Base-by-base conservation (phyloP, 2,888 invertebrate species). In the Crepidodera aurea region DNA sequence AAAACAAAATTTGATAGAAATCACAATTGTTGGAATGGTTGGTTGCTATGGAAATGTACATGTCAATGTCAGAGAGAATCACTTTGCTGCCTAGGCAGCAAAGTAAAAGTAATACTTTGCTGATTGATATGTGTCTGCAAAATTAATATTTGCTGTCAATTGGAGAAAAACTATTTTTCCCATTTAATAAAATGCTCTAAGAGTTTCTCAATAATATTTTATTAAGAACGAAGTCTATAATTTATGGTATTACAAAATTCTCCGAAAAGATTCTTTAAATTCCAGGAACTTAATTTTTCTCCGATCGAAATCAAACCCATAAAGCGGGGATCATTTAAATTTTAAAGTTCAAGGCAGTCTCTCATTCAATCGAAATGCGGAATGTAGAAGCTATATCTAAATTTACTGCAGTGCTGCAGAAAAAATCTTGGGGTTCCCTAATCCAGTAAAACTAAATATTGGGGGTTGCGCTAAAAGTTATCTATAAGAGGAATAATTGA, bases 321-420 rank as follows among this genome's bases (percentile, higher is more conserved):
- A 27, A 57, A 57, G 22, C 39, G 37, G 25, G 12, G 25, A 57
- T 57, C 37, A 57, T 57, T 57, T 48, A 50, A 50, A 50, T 50
- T 55, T 54, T 29, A 39, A 50, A 60, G 60, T 54, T 50, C 8
- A 16, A 56, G 13, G 39, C 48, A 39, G 39, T 29, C 22, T 44
- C 48, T 56, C 15, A 55, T 64, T 60, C 64, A 64, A 48, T 66
- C 39, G 40, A 42, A 60, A 67, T 66, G 61, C 60, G 59, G 44
- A 61, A 60, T 60, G 48, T 61, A 44, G 22, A 65, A 61, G 68
- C 65, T 65, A 65, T 67, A 67, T 68, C 71, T 66, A 69, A 71
- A 71, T 72, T 70, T 69, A 67, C 65, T 58, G 66, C 67, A 54
- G 50, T 60, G 71, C 73, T 70, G 69, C 69, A 70, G 73, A 73